Evolutionary conservation across 2,888 invertebrate species (phyloP).

Genomic region (Tenthredo scrophulariae): DNA sequence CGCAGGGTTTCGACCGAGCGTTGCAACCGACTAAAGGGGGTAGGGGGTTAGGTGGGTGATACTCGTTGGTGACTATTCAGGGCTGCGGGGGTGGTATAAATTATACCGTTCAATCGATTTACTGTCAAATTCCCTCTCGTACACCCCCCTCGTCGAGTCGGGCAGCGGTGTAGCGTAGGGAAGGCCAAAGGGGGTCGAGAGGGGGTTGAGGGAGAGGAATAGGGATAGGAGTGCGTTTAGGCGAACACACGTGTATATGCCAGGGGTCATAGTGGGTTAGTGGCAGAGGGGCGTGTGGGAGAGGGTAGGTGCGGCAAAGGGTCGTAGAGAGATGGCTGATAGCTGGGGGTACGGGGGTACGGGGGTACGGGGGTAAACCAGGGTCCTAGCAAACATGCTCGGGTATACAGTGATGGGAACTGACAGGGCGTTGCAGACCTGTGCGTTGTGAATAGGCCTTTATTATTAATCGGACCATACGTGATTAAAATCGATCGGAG

Average conservation of each 20-base stretch:
- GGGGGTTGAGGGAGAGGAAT: slow-evolving; percentile 54
- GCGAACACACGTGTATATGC: slow-evolving; percentile 61
- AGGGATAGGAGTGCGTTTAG: slow-evolving; percentile 60
- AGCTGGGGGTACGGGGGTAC: slow-evolving; percentile 16
- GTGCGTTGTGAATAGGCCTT: slow-evolving; percentile 48
- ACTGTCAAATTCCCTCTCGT: slow-evolving; percentile 75
- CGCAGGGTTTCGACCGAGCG: slow-evolving; percentile 36
- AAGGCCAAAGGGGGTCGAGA: slow-evolving; percentile 57
- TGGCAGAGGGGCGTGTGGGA: slow-evolving; percentile 54
- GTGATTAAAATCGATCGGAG: slow-evolving; percentile 49
- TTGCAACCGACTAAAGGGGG: slow-evolving; percentile 37
- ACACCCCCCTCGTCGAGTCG: slow-evolving; percentile 33
- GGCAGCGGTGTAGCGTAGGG: slow-evolving; percentile 56
- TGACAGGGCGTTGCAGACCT: slow-evolving; percentile 57
- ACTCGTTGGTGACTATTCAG: slow-evolving; percentile 73
- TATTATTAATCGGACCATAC: slow-evolving; percentile 52
- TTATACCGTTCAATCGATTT: slow-evolving; percentile 79
- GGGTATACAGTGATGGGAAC: slow-evolving; percentile 59
- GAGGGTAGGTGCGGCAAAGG: slow-evolving; percentile 53
- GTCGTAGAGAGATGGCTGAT: slow-evolving; percentile 53
- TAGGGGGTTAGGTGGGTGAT: slow-evolving; percentile 53
- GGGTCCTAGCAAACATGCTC: slow-evolving; percentile 60
- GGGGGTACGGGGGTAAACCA: slow-evolving; percentile 56
- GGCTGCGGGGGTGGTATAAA: slow-evolving; percentile 76
- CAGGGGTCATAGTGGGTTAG: slow-evolving; percentile 61